phyloP scores from a whole-genome alignment of 2,113 vertebrate genomes.

The Macquaria australasica region DNA sequence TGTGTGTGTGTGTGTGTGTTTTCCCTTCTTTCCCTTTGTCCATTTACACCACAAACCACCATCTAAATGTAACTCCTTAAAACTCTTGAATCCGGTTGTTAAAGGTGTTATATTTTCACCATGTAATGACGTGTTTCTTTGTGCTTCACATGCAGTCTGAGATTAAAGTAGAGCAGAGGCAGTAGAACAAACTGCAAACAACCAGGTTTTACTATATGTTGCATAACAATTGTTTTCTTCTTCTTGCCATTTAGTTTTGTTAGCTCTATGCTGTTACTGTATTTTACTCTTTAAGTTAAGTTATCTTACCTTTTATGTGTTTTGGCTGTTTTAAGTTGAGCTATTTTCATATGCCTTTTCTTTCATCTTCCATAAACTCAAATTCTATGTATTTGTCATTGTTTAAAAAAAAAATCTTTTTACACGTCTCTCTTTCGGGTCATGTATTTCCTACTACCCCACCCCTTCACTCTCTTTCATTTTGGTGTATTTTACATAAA shows the following conservation, averaged over 20 bases:
- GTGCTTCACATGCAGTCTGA: background rate
- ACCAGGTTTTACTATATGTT: background rate
- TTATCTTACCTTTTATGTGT: background rate
- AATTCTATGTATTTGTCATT: background rate
- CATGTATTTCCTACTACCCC: background rate
- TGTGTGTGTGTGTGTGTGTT: conserved; percentile 5
- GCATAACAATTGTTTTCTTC: background rate
- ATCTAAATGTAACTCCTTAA: background rate
- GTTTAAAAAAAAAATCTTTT: too few relatives aligned
- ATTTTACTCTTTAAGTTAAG: background rate
- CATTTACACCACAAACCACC: background rate
- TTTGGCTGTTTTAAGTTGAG: background rate
- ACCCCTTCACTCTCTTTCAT: background rate
- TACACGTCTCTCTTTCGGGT: background rate
- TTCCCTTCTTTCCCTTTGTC: background rate
- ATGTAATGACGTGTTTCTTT: conserved; percentile 3
- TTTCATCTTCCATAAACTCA: background rate
- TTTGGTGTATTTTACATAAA: background rate
- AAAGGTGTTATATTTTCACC: conserved; percentile 20
- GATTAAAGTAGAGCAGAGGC: background rate
- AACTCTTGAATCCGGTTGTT: background rate
- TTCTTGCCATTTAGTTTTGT: background rate
- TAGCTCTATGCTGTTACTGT: too few relatives aligned
- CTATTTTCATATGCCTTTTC: background rate
- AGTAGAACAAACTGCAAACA: background rate